Base-by-base conservation (phyloP, 1,140 invertebrate species). In the Achroia grisella region DNA sequence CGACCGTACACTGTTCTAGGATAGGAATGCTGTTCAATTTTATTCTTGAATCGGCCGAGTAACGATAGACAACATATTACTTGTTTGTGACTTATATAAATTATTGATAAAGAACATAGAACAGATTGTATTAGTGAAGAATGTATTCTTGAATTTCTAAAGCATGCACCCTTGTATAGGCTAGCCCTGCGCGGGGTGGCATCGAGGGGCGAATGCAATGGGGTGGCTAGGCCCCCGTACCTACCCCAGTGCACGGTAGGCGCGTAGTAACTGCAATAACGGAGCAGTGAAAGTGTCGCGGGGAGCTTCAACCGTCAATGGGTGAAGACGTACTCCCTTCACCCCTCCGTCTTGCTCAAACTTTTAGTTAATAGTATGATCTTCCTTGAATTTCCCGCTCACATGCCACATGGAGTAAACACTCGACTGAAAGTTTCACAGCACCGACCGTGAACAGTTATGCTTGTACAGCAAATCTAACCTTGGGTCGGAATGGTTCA, bases 201-300 rank as follows among this genome's bases (percentile, higher is more conserved):
- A 27, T 32, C 37, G 54, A 71, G 73, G 76, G 78, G 75, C 74
- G 77, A 66, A 63, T 79, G 78, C 78, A 82, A 62, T 67, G 67
- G 78, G 78, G 73, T 69, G 73, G 62, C 65, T 48, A 58, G 55
- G 58, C 48, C 50, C 44, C 53, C 58, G 63, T 52, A 30, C 47
- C 56, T 59, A 36, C 46, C 53, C 56, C 42, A 53, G 23, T 62
- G 59, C 59, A 64, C 52, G 53, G 73, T 83, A 83, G 79, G 79
- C 79, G 79, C 76, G 79, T 80, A 82, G 76, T 83, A 72, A 69
- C 71, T 79, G 79, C 79, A 80, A 83, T 80, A 83, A 75, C 79
- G 71, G 76, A 73, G 79, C 74, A 80, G 79, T 80, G 79, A 83
- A 83, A 83, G 79, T 83, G 76, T 83, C 79, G 79, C 75, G 73